Conservation (phyloP, 2,888 invertebrate genomes). For the Flexamia atlantica region DNA sequence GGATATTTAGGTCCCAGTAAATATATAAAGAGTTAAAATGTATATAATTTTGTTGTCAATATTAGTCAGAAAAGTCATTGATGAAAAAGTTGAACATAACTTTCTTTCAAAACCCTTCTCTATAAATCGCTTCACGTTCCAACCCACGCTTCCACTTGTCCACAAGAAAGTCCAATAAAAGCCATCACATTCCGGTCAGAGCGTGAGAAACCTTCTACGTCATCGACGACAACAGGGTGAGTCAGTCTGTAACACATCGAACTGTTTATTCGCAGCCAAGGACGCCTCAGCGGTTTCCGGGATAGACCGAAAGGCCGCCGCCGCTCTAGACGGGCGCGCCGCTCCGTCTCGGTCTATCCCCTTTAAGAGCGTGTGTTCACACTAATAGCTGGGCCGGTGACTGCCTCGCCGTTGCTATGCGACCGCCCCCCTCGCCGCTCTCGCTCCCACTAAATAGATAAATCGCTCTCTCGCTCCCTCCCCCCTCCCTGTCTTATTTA, state of each 20-base stretch:
- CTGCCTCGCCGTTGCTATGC: conserved; percentile 47
- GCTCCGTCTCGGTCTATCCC: conserved; percentile 43
- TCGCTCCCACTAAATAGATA: conserved; percentile 63
- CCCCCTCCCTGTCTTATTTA: conserved; percentile 48
- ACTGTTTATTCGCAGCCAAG: conserved; percentile 20
- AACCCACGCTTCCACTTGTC: no score
- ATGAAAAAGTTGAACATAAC: no score
- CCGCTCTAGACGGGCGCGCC: background rate
- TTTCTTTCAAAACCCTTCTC: no score
- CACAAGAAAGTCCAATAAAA: no score
- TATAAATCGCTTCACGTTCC: no score
- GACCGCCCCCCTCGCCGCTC: conserved; percentile 59
- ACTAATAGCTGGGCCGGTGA: conserved; percentile 54
- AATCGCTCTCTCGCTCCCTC: conserved; percentile 63
- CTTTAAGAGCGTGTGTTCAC: conserved; percentile 53
- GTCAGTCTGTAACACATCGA: conserved; percentile 11
- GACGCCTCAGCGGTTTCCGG: conserved; percentile 43
- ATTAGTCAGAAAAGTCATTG: no score
- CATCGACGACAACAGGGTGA: conserved; percentile 6
- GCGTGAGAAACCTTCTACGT: no score
- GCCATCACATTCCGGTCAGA: background rate
- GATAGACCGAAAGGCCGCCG: conserved; percentile 26
- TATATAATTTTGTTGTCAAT: no score
- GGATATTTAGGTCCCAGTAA: no score
- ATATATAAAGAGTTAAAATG: no score